Percentiles rank a stretch among this genome's conserved stretches.
These are phyloP conservation scores for Metopia argyrocephala DNA, from an alignment of 2,888 invertebrate species.

Conservation along the genomic window DNA sequence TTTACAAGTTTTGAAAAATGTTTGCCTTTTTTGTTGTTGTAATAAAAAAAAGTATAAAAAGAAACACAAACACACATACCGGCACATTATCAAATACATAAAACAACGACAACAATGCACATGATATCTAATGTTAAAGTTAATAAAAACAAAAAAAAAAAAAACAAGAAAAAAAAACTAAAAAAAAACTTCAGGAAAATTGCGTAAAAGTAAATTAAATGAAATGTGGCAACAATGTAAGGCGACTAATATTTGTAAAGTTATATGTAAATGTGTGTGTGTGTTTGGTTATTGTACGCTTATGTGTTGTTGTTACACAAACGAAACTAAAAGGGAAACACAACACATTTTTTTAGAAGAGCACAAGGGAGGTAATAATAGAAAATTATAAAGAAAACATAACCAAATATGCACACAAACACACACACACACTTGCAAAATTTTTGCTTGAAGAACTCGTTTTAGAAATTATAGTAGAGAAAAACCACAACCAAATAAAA, in stretches of 20 bases:
- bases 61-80: background rate
- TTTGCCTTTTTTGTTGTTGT: background rate
- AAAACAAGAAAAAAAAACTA: constrained; percentile 33
- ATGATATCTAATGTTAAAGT: background rate
- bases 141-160: constrained; percentile 5
- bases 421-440: constrained; percentile 17
- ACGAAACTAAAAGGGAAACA: constrained; percentile 10
- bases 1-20: constrained; percentile 35
- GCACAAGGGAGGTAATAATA: constrained; percentile 57
- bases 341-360: constrained; percentile 35
- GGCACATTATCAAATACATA: background rate
- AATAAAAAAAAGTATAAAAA: background rate
- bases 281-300: background rate
- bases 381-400: constrained; percentile 54
- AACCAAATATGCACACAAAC: constrained; percentile 24
- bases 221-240: constrained; percentile 65
- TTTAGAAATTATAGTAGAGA: constrained; percentile 15
- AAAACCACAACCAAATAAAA: constrained; percentile 5
- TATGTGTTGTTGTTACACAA: background rate
- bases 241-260: constrained; percentile 32
- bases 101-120: constrained; percentile 17
- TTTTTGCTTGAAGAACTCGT: background rate
- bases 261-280: background rate
- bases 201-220: constrained; percentile 59
- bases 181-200: constrained; percentile 30